These are phyloP conservation scores for Drosophila leontia DNA, from an alignment of 1,140 invertebrate genomes.

Conservation along the genomic window DNA sequence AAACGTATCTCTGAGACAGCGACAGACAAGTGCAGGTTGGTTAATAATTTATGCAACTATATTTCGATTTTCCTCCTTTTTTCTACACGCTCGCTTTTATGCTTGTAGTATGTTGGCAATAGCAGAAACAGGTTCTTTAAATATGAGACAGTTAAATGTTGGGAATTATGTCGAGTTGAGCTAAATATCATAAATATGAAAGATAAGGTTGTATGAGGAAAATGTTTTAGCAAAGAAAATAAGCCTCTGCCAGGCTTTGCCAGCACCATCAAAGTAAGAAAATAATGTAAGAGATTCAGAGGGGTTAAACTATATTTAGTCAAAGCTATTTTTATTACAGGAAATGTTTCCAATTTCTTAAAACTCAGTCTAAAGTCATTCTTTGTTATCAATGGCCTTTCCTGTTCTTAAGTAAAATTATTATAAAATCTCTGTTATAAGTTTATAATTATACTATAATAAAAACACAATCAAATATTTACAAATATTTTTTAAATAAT, in stretches of 20 bases:
- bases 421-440: not conserved
- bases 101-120: conserved; percentile 3
- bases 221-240: not conserved
- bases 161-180: conserved; percentile 15
- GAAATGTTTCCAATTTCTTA: no score
- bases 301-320: no score
- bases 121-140: conserved; percentile 30
- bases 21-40: conserved; percentile 56
- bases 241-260: not conserved
- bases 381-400: no score
- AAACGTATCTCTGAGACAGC: conserved; percentile 18
- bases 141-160: conserved; percentile 25
- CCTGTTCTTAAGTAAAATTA: not conserved
- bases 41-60: conserved; percentile 67
- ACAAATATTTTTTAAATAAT: no score
- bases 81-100: not conserved
- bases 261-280: not conserved
- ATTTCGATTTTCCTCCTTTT: conserved; percentile 20
- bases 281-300: not conserved
- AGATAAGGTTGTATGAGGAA: conserved; percentile 1
- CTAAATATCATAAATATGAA: conserved; percentile 5
- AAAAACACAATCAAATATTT: not conserved
- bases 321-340: no score
- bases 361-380: no score
- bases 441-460: not conserved